phyloP scores from a whole-genome alignment of 2,797 vertebrate species.

The Phaenicophaeus curvirostris region DNA sequence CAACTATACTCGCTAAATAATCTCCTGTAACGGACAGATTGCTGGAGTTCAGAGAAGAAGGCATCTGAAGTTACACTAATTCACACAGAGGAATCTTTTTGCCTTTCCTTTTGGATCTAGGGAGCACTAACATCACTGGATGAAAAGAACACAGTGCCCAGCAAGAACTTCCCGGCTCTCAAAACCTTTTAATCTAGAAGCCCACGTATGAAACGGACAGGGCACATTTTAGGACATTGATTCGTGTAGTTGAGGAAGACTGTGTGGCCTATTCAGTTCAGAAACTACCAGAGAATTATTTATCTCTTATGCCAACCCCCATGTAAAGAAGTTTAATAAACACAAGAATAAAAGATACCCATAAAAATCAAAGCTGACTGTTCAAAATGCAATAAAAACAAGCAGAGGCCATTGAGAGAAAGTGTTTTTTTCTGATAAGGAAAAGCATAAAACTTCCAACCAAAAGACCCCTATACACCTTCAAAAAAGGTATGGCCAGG shows the following conservation, averaged over 20 bases:
- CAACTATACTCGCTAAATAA: background rate
- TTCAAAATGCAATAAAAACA: constrained; percentile 61
- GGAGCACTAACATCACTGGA: background rate
- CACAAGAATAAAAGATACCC: constrained; percentile 61
- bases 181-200: background rate
- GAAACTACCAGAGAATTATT: constrained; percentile 38
- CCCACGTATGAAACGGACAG: background rate
- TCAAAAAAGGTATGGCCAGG: background rate
- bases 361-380: constrained; percentile 65
- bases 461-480: background rate
- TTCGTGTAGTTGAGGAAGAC: background rate
- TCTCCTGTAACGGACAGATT: background rate
- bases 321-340: constrained; percentile 65
- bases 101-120: background rate
- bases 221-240: background rate
- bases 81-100: background rate
- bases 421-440: constrained; percentile 8
- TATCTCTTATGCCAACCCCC: background rate
- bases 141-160: background rate
- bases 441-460: constrained; percentile 47
- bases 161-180: background rate
- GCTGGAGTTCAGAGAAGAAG: background rate
- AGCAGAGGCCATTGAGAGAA: constrained; percentile 34
- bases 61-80: background rate
- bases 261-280: background rate